These are phyloP conservation scores for Trichonephila inaurata DNA, from an alignment of 1,140 invertebrate species.

Conservation along the genomic window DNA sequence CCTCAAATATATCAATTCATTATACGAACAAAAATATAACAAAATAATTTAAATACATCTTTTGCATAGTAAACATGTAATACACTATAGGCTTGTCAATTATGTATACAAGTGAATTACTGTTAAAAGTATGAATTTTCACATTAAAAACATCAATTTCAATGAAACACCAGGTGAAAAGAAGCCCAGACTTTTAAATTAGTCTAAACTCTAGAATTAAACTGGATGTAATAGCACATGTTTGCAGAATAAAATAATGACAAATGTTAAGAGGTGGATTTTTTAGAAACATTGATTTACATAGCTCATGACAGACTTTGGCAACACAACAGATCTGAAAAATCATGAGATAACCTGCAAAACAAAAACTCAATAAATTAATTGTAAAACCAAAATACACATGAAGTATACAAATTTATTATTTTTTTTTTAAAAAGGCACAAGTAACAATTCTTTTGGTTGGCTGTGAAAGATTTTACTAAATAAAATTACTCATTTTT, in stretches of 20 bases:
- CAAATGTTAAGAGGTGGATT: conserved; percentile 50
- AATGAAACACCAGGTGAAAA: background rate
- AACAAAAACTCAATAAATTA: background rate
- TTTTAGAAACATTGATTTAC: conserved; percentile 51
- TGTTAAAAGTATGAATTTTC: conserved; percentile 48
- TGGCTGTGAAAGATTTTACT: too few species aligned
- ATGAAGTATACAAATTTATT: too few species aligned
- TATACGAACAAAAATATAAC: conserved; percentile 3
- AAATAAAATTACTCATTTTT: too few species aligned
- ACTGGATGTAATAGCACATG: conserved; percentile 37
- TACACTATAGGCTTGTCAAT: background rate
- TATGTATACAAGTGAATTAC: conserved; percentile 14
- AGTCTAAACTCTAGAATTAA: conserved; percentile 51
- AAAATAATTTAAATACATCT: conserved; percentile 10
- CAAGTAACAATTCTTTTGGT: too few species aligned
- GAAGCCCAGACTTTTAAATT: conserved; percentile 47
- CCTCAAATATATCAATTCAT: background rate
- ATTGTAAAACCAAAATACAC: too few species aligned
- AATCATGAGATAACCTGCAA: conserved; percentile 48
- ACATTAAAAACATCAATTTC: conserved; percentile 16
- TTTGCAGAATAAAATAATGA: conserved; percentile 47
- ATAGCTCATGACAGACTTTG: conserved; percentile 35
- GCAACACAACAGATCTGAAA: conserved; percentile 29
- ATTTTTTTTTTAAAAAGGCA: too few species aligned
- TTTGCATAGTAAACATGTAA: background rate